These are phyloP conservation scores for Chaetodon auriga DNA, from an alignment of 2,113 vertebrate species.

Conservation along the genomic window DNA sequence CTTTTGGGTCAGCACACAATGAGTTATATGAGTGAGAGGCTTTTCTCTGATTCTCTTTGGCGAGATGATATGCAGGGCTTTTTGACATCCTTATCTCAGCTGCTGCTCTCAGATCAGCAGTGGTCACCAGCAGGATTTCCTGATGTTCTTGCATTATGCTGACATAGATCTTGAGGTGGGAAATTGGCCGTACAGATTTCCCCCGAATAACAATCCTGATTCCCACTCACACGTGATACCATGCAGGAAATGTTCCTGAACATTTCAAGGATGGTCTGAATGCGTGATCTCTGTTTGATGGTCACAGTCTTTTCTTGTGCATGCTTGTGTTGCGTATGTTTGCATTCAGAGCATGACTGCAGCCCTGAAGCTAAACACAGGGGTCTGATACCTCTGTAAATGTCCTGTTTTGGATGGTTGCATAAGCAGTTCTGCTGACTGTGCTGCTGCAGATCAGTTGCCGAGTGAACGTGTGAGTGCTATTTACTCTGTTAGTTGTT, in stretches of 20 bases:
- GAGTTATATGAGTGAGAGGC: conserved; percentile 40
- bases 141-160: conserved; percentile 57
- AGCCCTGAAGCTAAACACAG: conserved; percentile 16
- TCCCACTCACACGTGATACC: no score
- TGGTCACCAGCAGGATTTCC: conserved; percentile 49
- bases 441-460: conserved; percentile 36
- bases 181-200: no score
- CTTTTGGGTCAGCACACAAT: conserved; percentile 55
- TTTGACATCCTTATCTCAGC: conserved; percentile 67
- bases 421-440: conserved; percentile 37
- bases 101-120: conserved; percentile 43
- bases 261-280: no score
- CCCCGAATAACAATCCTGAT: no score
- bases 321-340: conserved; percentile 29
- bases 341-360: conserved; percentile 44
- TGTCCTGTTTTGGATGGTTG: conserved; percentile 37
- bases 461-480: conserved; percentile 53
- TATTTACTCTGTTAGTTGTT: conserved; percentile 6
- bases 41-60: conserved; percentile 53
- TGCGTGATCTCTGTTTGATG: conserved; percentile 25
- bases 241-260: no score
- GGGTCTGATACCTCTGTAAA: conserved; percentile 50
- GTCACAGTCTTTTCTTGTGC: conserved; percentile 28
- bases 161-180: neutral
- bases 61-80: conserved; percentile 48